Evolutionary conservation across 1,140 invertebrate genomes (phyloP).

Genomic region (Chelonus insularis): DNA sequence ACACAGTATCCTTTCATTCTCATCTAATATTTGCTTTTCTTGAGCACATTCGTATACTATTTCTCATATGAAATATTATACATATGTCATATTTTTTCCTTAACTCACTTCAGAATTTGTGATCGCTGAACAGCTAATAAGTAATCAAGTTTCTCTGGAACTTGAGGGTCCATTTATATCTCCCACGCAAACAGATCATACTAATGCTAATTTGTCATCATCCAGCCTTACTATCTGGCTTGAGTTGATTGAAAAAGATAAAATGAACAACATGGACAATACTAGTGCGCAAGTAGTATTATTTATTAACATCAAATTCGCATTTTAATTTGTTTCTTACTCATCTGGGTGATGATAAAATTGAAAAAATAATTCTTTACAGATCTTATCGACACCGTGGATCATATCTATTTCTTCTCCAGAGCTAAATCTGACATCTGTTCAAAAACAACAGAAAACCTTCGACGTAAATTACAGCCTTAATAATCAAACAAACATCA

Average conservation of each 20-base stretch:
- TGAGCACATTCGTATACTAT: background rate
- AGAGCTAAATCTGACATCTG: constrained; percentile 59
- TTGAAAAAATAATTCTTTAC: constrained; percentile 27
- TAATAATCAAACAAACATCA: constrained; percentile 19
- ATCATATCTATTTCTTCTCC: constrained; percentile 56
- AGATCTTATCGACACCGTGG: constrained; percentile 63
- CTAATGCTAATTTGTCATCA: constrained; percentile 54
- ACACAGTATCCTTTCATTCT: constrained; percentile 48
- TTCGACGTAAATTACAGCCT: constrained; percentile 53
- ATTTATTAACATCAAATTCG: background rate
- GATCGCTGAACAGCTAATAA: constrained; percentile 10
- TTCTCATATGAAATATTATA: background rate
- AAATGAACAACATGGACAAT: constrained; percentile 6
- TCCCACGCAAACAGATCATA: constrained; percentile 39
- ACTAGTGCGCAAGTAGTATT: background rate
- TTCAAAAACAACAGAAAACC: constrained; percentile 50
- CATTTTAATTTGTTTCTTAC: no score
- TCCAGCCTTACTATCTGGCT: constrained; percentile 60
- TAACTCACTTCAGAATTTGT: constrained; percentile 25
- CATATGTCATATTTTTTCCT: constrained; percentile 14
- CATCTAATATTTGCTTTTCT: constrained; percentile 21
- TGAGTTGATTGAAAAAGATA: constrained; percentile 40
- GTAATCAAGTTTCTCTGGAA: constrained; percentile 46
- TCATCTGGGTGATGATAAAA: no score
- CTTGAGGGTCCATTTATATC: constrained; percentile 61